Conservation (phyloP, 2,888 invertebrate species). For the Mythimna vitellina region DNA sequence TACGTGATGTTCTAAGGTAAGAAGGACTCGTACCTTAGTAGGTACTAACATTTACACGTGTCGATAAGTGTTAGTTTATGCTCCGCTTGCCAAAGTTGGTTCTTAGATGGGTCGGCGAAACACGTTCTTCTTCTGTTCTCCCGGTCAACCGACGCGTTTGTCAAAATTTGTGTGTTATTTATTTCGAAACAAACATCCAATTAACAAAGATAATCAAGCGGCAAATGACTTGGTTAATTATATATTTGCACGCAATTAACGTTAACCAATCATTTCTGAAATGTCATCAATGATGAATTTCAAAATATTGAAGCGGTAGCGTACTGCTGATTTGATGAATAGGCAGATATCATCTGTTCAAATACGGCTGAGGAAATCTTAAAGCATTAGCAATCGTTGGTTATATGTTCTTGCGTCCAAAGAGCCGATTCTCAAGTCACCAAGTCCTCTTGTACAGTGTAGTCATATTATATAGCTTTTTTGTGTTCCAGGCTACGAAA, state of each 20-base stretch:
- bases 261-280: not conserved
- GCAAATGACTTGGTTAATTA: not conserved
- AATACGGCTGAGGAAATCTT: not conserved
- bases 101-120: not conserved
- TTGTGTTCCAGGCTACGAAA: slow-evolving; percentile 42
- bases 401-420: not conserved
- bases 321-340: not conserved
- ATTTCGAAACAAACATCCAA: not conserved
- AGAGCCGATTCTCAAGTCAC: too few species aligned
- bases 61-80: too few species aligned
- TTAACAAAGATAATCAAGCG: not conserved
- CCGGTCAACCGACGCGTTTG: not conserved
- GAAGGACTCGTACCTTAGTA: not conserved
- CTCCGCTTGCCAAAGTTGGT: too few species aligned
- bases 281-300: not conserved
- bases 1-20: not conserved
- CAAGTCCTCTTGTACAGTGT: too few species aligned
- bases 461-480: not conserved
- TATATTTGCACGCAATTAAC: not conserved
- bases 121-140: not conserved
- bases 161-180: not conserved
- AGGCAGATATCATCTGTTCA: not conserved
- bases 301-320: not conserved
- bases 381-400: not conserved
- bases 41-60: too few species aligned